Base-by-base conservation (phyloP, 1,140 invertebrate species). In the Stenopsyche tienmushanensis region DNA sequence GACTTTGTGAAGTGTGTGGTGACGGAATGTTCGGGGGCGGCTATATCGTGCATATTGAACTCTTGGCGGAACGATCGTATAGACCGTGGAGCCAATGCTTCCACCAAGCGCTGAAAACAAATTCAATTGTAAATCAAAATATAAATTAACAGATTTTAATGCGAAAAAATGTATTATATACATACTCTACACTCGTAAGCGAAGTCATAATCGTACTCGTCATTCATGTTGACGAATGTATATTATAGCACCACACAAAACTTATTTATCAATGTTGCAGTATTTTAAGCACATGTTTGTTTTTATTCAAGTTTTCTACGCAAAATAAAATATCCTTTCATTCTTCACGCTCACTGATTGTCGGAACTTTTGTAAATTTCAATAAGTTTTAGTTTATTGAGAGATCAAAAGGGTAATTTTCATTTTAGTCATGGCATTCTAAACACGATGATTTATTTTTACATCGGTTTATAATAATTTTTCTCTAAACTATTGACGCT, bases 41-140 rank as follows among this genome's bases (percentile, higher is more conserved):
- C 84, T 72, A 87, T 83, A 74, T 86, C 84, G 67, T 85, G 84
- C 76, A 88, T 86, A 74, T 87, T 89, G 80, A 90, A 90, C 77
- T 91, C 90, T 23, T 88, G 89, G 68, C 88, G 84, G 83, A 90
- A 91, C 17, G 88, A 90, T 71, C 84, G 82, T 62, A 89, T 83
- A 62, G 86, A 86, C 68, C 85, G 83, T 71, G 88, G 88, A 76
- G 88, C 86, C 83, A 89, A 85, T 52, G 85, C 83, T 76, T 86
- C 85, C 53, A 86, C 83, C 71, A 84, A 79, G 72, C 84, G 81
- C 85, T 86, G 79, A 18, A 82, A 59, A 45, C 9, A 26, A 50
- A 55, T 58, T 25, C 23, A 60, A 26, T 21, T 47, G 5, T 44
- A 13, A 29, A 25, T 20, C 13, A 50, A 42, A 41, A 13, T 18